Percentiles rank a stretch among this genome's conserved stretches.
Conservation (phyloP, 2,888 invertebrate species). For the Allolobophora icterica region DNA sequence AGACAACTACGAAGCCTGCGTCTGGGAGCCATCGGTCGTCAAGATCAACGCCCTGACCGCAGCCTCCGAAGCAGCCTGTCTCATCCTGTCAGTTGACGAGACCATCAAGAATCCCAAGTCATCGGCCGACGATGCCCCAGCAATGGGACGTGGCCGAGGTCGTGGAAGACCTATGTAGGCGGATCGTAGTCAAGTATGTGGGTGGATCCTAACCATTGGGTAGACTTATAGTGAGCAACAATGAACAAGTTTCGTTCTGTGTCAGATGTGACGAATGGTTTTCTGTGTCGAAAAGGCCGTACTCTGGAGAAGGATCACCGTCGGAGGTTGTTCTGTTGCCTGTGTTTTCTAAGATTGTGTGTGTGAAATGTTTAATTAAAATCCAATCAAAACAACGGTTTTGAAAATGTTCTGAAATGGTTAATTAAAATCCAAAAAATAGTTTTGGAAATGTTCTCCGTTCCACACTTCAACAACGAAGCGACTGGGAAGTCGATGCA, state of each 20-base stretch:
- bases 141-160: conserved; percentile 55
- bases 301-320: not conserved
- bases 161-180: conserved; percentile 54
- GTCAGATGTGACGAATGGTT: too few relatives aligned
- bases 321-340: not conserved
- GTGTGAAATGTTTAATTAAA: not conserved
- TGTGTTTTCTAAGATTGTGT: not conserved
- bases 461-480: too few relatives aligned
- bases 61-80: conserved; percentile 90
- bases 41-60: conserved; percentile 96
- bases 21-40: conserved; percentile 97
- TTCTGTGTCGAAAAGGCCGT: not conserved
- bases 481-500: too few relatives aligned
- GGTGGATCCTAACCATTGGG: not conserved
- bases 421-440: too few relatives aligned
- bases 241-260: too few relatives aligned
- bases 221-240: too few relatives aligned
- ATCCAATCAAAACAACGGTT: too few relatives aligned
- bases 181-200: too few relatives aligned
- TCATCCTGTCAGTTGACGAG: conserved; percentile 95
- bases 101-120: conserved; percentile 86
- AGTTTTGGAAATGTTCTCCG: too few relatives aligned
- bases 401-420: too few relatives aligned
- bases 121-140: conserved; percentile 46
- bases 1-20: conserved; percentile 89